Base-by-base conservation (phyloP, 2,797 vertebrate genomes). In the Syncerus caffer region DNA sequence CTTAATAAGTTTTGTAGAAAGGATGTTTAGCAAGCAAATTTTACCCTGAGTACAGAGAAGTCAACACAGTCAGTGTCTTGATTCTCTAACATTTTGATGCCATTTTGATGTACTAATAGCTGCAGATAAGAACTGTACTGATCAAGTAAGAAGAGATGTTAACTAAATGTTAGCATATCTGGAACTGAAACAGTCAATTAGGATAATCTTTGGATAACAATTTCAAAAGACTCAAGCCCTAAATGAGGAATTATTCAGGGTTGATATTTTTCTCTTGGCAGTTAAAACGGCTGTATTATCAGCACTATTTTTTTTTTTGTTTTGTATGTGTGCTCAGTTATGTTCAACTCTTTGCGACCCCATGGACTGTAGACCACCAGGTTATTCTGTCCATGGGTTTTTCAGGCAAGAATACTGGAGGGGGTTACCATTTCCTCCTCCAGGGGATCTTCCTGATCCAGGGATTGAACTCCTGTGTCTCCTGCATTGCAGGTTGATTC, bases 61-160 rank as follows among this genome's bases (percentile, higher is more conserved):
- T 21, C 76, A 96, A 89, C 45, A 60, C 5, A 90, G 15, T 23
- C 53, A 55, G 47, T 64, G 53, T 82, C 47, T 76, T 74, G 45
- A 51, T 53, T 93, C 60, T 84, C 60, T 19, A 88, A 45, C 38
- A 74, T 38, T 71, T 38, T 71, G 31, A 93, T 34, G 85, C 17
- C 21, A 83, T 83, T 93, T 89, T 55, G 31, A 83, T 85, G 71
- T 95, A 90, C 58, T 78, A 86, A 96, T 78, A 96, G 27, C 78
- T 85, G 14, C n/a, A 55, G 51, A 64, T 84, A 78, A 94, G 57
- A 79, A 67, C 34, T 13, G 7, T 1, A 29, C 34, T 89, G 67
- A 90, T 92, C 38, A 38, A 51, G 50, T 88, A 80, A 47, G n/a
- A n/a, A 92, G n/a, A 78, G 16, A 42, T 45, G 38, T 80, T 60